phyloP scores from a whole-genome alignment of 2,888 invertebrate genomes.

The Catocala nupta region DNA sequence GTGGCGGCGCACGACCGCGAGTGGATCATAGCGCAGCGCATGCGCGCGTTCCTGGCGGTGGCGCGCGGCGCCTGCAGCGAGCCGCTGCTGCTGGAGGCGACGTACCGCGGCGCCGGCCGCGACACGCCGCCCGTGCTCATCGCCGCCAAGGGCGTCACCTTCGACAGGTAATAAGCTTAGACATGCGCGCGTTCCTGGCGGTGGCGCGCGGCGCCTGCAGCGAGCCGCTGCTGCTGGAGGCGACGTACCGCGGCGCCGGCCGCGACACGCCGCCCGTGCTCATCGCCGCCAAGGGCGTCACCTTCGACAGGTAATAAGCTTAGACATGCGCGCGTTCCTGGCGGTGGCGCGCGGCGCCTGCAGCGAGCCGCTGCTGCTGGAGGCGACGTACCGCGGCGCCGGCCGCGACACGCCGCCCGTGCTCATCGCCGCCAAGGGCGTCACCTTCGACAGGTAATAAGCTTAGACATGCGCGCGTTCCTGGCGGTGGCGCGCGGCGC shows the following conservation, averaged over 20 bases:
- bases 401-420: constrained; percentile 83
- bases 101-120: constrained; percentile 80
- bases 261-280: constrained; percentile 86
- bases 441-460: constrained; percentile 87
- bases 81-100: constrained; percentile 89
- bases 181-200: constrained; percentile 68
- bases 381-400: constrained; percentile 87
- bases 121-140: constrained; percentile 87
- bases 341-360: constrained; percentile 90
- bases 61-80: constrained; percentile 90
- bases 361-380: constrained; percentile 89
- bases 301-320: constrained; percentile 83
- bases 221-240: constrained; percentile 89
- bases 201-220: constrained; percentile 64
- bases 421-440: constrained; percentile 89
- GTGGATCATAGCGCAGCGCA: constrained; percentile 89
- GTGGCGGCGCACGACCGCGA: constrained; percentile 87
- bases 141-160: constrained; percentile 90
- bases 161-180: constrained; percentile 75
- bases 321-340: constrained; percentile 83
- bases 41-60: constrained; percentile 88
- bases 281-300: constrained; percentile 90
- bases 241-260: constrained; percentile 83
- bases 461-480: constrained; percentile 78
- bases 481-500: constrained; percentile 91